A percentile compares a stretch with the other conserved stretches of the same genome.
Conservation (phyloP, 2,888 invertebrate genomes). For the Pyralis farinalis region DNA sequence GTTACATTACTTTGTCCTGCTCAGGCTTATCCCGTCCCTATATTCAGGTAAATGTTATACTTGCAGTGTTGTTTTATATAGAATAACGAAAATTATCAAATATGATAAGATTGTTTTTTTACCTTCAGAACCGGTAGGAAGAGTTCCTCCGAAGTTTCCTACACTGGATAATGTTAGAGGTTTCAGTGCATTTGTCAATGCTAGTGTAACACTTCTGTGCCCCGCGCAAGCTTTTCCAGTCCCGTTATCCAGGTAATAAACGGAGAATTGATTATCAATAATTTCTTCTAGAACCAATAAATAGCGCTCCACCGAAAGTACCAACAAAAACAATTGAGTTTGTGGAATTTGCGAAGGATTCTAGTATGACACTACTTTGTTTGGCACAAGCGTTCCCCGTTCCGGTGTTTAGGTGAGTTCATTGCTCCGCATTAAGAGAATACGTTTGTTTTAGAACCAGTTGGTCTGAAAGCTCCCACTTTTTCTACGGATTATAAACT, state of each 20-base stretch:
- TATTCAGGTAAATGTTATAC: slow-evolving; percentile 80
- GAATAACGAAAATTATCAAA: slow-evolving; percentile 4
- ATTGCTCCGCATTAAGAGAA: slow-evolving; percentile 23
- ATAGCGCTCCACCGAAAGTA: slow-evolving; percentile 86
- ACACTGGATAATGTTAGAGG: slow-evolving; percentile 84
- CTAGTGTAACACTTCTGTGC: slow-evolving; percentile 83
- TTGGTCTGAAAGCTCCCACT: slow-evolving; percentile 84
- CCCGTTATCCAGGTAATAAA: slow-evolving; percentile 82
- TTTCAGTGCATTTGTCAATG: slow-evolving; percentile 69
- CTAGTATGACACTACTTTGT: slow-evolving; percentile 84
- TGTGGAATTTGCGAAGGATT: slow-evolving; percentile 58
- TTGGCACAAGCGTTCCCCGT: slow-evolving; percentile 86
- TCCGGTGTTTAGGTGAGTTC: slow-evolving; percentile 85
- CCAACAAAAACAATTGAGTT: slow-evolving; percentile 76
- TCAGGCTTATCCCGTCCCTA: slow-evolving; percentile 84
- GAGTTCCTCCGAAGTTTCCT: slow-evolving; percentile 86
- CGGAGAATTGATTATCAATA: slow-evolving; percentile 26
- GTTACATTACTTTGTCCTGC: slow-evolving; percentile 82
- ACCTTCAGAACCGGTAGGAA: slow-evolving; percentile 80
- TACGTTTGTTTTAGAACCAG: slow-evolving; percentile 68
- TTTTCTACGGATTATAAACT: slow-evolving; percentile 83
- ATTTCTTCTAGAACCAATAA: slow-evolving; percentile 84
- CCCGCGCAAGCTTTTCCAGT: slow-evolving; percentile 86
- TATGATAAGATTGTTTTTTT: slow-evolving; percentile 21
- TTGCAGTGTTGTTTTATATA: background rate